Evolutionary conservation across 2,888 invertebrate species (phyloP).

Genomic region (Epistrophe eligans): DNA sequence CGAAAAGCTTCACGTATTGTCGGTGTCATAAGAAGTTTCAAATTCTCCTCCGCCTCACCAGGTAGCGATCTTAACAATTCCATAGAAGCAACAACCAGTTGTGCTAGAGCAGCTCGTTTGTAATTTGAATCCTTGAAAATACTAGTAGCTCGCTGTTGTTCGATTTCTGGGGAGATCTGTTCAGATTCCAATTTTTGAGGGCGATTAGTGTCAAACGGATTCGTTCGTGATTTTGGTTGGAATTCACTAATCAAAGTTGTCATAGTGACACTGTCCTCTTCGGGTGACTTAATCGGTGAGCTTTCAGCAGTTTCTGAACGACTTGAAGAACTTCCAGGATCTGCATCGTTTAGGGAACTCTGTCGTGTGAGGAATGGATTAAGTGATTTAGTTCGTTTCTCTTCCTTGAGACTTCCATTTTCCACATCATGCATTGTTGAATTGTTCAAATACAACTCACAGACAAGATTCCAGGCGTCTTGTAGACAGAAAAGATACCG

Average conservation of each 20-base stretch:
- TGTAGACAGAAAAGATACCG: constrained; percentile 87
- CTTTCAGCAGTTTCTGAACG: constrained; percentile 76
- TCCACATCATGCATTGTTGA: constrained; percentile 83
- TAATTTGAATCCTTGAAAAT: constrained; percentile 95
- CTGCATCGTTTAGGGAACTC: constrained; percentile 60
- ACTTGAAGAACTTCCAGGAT: constrained; percentile 76
- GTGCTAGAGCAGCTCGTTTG: constrained; percentile 92
- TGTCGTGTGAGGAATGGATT: constrained; percentile 62
- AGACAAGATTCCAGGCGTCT: constrained; percentile 87
- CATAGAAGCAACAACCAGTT: constrained; percentile 93
- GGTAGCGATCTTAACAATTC: constrained; percentile 89
- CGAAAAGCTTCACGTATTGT: constrained; percentile 84
- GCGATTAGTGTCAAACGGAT: constrained; percentile 83
- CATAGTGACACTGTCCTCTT: constrained; percentile 83
- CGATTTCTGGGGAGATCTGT: constrained; percentile 92
- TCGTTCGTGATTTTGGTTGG: constrained; percentile 83
- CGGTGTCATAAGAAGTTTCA: constrained; percentile 83
- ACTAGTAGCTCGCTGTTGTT: constrained; percentile 91
- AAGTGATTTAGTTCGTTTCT: constrained; percentile 72
- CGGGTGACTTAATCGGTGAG: constrained; percentile 80
- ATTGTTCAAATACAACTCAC: constrained; percentile 85
- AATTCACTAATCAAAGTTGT: constrained; percentile 83
- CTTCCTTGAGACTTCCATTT: constrained; percentile 79
- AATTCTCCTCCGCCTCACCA: constrained; percentile 85
- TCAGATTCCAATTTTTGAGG: constrained; percentile 84